These are phyloP conservation scores for Argyrosomus regius DNA, from an alignment of 2,797 vertebrate genomes.

Conservation along the genomic window DNA sequence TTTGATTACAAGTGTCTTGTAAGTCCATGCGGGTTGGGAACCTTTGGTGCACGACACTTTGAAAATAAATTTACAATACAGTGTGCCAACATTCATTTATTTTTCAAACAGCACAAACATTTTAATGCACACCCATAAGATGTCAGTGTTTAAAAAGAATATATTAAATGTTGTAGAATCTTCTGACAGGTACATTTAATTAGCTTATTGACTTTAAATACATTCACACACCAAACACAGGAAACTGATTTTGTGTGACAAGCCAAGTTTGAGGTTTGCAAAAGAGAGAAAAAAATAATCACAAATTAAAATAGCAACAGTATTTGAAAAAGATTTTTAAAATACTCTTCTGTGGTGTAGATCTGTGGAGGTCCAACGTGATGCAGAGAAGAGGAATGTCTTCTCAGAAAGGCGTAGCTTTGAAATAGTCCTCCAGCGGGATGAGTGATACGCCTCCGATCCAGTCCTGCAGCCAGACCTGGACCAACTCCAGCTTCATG, in stretches of 20 bases:
- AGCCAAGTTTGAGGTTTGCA: background rate
- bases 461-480: slow-evolving; percentile 86
- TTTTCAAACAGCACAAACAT: slow-evolving; percentile 30
- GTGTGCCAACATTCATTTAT: slow-evolving; percentile 47
- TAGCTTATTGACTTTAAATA: slow-evolving; percentile 39
- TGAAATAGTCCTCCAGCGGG: slow-evolving; percentile 84
- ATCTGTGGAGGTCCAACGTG: slow-evolving; percentile 10
- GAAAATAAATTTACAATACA: no score
- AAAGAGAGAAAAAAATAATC: slow-evolving; percentile 10
- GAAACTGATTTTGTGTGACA: slow-evolving; percentile 9
- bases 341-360: slow-evolving; percentile 9
- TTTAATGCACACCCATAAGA: slow-evolving; percentile 32
- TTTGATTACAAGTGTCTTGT: no score
- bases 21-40: no score
- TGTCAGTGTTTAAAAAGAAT: slow-evolving; percentile 21
- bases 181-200: slow-evolving; percentile 11
- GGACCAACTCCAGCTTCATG: slow-evolving; percentile 84
- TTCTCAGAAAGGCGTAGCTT: slow-evolving; percentile 82
- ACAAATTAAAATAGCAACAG: slow-evolving; percentile 25
- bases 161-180: background rate
- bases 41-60: no score
- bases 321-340: background rate
- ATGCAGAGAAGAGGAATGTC: background rate
- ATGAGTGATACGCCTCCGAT: slow-evolving; percentile 78
- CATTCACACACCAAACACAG: slow-evolving; percentile 51